phyloP scores from a whole-genome alignment of 2,113 vertebrate species.

The Cephalopholis sonnerati region DNA sequence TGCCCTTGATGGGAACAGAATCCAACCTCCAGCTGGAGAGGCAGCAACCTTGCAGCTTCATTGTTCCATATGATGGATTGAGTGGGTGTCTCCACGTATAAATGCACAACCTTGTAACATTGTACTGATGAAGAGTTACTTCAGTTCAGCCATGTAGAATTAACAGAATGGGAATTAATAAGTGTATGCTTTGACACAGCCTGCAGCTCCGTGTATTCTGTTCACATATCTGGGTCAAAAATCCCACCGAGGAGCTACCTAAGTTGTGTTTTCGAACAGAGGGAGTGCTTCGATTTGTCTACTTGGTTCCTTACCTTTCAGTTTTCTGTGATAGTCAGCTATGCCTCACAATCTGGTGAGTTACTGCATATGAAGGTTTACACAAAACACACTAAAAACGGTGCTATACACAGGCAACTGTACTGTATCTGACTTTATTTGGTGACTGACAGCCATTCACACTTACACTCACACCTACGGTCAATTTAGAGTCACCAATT shows the following conservation, averaged over 20 bases:
- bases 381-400: background rate
- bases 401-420: background rate
- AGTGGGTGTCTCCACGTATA: conserved; percentile 7
- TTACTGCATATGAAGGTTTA: background rate
- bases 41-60: conserved; percentile 22
- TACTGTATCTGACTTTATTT: background rate
- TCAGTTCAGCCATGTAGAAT: conserved; percentile 36
- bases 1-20: conserved; percentile 43
- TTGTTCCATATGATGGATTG: conserved; percentile 27
- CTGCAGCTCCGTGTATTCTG: conserved; percentile 43
- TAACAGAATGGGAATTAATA: conserved; percentile 37
- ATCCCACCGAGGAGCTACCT: conserved; percentile 48
- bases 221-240: conserved; percentile 62
- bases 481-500: no score
- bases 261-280: conserved; percentile 43
- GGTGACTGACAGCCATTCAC: no score
- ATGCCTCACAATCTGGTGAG: conserved; percentile 16
- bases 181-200: conserved; percentile 26
- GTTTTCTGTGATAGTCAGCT: background rate
- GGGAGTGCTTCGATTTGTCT: conserved; percentile 50
- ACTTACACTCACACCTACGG: no score
- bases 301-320: conserved; percentile 10
- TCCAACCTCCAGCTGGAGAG: conserved; percentile 37
- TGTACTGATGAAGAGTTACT: conserved; percentile 15
- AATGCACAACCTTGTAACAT: conserved; percentile 27